A percentile compares a stretch with the other conserved stretches of the same genome.
These are phyloP conservation scores for Neosilurus mollespiculum DNA, from an alignment of 2,797 vertebrate genomes.

Conservation along the genomic window DNA sequence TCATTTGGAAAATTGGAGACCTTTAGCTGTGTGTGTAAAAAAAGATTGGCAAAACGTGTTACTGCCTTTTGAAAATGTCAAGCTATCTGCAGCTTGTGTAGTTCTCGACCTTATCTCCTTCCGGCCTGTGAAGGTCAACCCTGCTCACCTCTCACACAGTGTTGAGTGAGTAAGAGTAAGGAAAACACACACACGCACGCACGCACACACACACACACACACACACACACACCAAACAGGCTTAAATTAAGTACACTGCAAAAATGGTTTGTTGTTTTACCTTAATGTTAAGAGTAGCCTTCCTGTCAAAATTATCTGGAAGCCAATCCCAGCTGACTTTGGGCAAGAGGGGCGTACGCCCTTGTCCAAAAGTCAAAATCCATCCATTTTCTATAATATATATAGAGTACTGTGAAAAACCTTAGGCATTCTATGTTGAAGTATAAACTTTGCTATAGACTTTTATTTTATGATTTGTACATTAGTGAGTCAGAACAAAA, in stretches of 20 bases:
- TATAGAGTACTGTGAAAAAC: too few relatives aligned
- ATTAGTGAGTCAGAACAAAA: too few relatives aligned
- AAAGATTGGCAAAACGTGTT: constrained; percentile 67
- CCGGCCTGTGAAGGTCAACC: background rate
- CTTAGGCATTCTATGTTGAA: too few relatives aligned
- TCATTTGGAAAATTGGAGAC: constrained; percentile 69
- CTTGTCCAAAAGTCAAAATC: too few relatives aligned
- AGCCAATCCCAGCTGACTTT: too few relatives aligned
- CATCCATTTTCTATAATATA: too few relatives aligned
- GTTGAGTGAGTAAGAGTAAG: background rate
- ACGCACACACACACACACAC: background rate
- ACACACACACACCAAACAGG: background rate
- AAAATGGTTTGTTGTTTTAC: too few relatives aligned
- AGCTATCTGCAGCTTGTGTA: constrained; percentile 50
- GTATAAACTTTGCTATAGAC: too few relatives aligned
- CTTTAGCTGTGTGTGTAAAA: constrained; percentile 66
- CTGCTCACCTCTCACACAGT: background rate
- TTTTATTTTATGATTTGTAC: too few relatives aligned
- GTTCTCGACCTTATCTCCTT: constrained; percentile 53
- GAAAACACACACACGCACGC: background rate
- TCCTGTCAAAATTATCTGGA: too few relatives aligned
- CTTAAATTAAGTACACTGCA: background rate
- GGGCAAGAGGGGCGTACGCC: too few relatives aligned
- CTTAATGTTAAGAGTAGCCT: too few relatives aligned
- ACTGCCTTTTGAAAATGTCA: constrained; percentile 78